Evolutionary conservation across 2,797 vertebrate species (phyloP).

Genomic region (Oryzias sinensis): DNA sequence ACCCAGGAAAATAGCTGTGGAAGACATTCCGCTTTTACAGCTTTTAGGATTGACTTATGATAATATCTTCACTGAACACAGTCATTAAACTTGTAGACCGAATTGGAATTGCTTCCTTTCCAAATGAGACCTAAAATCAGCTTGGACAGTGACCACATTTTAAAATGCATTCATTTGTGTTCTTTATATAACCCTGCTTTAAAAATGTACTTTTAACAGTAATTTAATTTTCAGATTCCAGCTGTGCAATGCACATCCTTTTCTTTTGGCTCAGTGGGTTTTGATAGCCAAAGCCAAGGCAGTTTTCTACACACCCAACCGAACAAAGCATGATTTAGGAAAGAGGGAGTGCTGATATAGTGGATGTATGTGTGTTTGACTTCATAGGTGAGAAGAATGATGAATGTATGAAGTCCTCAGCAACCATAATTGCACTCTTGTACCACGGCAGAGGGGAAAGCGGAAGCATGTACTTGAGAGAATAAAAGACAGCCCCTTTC

Average conservation of each 20-base stretch:
- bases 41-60: constrained; percentile 51
- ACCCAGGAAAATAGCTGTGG: constrained; percentile 23
- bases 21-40: constrained; percentile 41
- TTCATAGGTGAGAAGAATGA: constrained; percentile 76
- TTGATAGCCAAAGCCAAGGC: constrained; percentile 56
- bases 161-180: constrained; percentile 5
- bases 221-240: constrained; percentile 10
- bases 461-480: constrained; percentile 66
- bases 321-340: constrained; percentile 77
- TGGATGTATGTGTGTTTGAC: constrained; percentile 76
- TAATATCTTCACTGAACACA: constrained; percentile 49
- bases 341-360: constrained; percentile 56
- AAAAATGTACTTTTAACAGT: constrained; percentile 10
- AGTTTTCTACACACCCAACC: constrained; percentile 63
- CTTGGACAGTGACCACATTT: constrained; percentile 2
- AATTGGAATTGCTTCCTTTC: constrained; percentile 44
- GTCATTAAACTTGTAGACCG: constrained; percentile 49
- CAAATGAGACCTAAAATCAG: constrained; percentile 25
- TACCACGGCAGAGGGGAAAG: constrained; percentile 62
- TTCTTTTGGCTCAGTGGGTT: constrained; percentile 41
- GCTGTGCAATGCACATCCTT: constrained; percentile 20
- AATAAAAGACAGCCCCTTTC: constrained; percentile 76
- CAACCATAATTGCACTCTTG: constrained; percentile 69
- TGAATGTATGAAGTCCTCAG: constrained; percentile 74
- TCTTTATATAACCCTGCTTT: constrained; percentile 9